Base-by-base conservation (phyloP, 2,888 invertebrate species). In the Tridacna crocea region DNA sequence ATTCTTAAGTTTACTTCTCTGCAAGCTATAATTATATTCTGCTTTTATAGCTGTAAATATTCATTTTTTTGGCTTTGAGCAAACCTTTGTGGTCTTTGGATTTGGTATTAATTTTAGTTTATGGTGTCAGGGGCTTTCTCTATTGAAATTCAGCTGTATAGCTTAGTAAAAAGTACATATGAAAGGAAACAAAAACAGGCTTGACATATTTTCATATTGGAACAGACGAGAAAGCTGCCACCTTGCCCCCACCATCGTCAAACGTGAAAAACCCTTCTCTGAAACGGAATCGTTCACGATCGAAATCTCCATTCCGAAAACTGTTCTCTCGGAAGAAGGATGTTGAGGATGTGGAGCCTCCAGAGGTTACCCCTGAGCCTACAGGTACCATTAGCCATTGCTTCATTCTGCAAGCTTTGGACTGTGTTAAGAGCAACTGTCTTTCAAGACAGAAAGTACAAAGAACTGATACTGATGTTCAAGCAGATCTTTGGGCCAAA, bases 221-320 rank as follows among this genome's bases (percentile, higher is more conserved):
- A 24, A 51, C 70, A 70, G 70, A 48, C 51, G 51, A 70, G 51
- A 70, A 70, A 47, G 48, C 74, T n/a, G 74, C 74, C 1, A 74
- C 74, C 22, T 74, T 74, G 74, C 74, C 74, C 46, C 36, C 61
- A 15, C 36, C 27, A 46, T 74, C 74, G 48, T 65, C 77, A 0
- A 36, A 27, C 46, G 24, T 51, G 19, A 26, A 72, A 58, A 61
- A 72, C n/a, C 51, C 60, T 55, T 58, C 80, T 19, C 27, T 58
- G 55, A 58, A 77, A 60, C 97, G 97, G 96, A 96, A 97, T 94
- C 96, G 97, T 91, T 97, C 98, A 92, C 96, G 98, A 93, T 98
- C 98, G 96, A 98, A 98, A 96, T 98, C 98, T 92, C 98, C 98
- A 87, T 98, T 98, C 96, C 96, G 98, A 65, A 91, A 89, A 86